Conservation (phyloP, 2,797 vertebrate species). For the Aplochiton taeniatus region DNA sequence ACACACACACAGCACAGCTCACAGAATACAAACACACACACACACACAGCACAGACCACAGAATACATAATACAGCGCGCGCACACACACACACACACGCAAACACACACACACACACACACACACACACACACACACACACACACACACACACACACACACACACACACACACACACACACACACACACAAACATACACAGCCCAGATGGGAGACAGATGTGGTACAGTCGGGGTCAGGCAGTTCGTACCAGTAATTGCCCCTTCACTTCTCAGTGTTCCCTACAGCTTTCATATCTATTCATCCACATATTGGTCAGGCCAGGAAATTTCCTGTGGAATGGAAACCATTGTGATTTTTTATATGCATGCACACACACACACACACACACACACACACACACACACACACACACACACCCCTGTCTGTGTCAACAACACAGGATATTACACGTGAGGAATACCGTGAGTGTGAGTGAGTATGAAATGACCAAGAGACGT, state of each 20-base stretch:
- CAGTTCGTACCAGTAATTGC: conserved; percentile 69
- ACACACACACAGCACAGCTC: no score
- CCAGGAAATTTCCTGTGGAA: conserved; percentile 76
- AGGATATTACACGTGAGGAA: conserved; percentile 3
- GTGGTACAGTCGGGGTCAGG: conserved; percentile 68
- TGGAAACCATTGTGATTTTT: conserved; percentile 60
- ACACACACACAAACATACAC: conserved; percentile 13
- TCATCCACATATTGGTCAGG: conserved; percentile 51
- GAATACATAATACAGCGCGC: neutral
- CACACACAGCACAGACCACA: conserved; percentile 4
- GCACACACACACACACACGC: conserved; percentile 1
- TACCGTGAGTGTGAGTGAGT: neutral
- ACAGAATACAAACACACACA: conserved; percentile 18
- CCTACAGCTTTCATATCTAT: conserved; percentile 57
- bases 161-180: conserved; percentile 17
- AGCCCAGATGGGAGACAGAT: conserved; percentile 77
- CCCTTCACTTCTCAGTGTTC: conserved; percentile 57
- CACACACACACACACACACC: neutral
- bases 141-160: conserved; percentile 5
- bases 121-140: conserved; percentile 2
- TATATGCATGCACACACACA: neutral
- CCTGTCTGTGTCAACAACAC: neutral
- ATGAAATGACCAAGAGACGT: no score
- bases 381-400: conserved; percentile 2
- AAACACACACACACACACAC: neutral